Evolutionary conservation across 2,797 vertebrate species (phyloP).

Genomic region (Sparidentex hasta): DNA sequence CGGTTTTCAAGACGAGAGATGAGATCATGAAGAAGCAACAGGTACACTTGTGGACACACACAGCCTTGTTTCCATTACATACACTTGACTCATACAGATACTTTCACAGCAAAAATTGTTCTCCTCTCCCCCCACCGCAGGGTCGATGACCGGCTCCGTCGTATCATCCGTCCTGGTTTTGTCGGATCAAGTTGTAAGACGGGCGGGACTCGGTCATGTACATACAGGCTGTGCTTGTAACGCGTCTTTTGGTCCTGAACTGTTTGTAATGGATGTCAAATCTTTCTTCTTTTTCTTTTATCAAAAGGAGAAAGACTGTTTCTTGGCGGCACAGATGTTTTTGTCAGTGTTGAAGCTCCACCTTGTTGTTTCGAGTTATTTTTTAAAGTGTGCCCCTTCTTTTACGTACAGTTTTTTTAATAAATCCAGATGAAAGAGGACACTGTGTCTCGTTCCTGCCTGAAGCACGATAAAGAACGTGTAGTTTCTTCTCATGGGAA

Average conservation of each 20-base stretch:
- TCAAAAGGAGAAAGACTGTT: background rate
- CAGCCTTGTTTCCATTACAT: background rate
- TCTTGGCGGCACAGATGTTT: background rate
- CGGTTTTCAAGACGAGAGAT: constrained; percentile 91
- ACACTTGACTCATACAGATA: background rate
- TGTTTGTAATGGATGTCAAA: background rate
- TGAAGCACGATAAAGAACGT: constrained; percentile 47
- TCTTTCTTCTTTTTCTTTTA: background rate
- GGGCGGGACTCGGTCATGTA: background rate
- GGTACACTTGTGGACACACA: constrained; percentile 54
- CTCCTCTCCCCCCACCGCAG: constrained; percentile 51
- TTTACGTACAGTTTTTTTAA: constrained; percentile 25
- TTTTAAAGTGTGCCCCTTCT: background rate
- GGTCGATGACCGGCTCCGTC: constrained; percentile 50
- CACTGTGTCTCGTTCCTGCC: background rate
- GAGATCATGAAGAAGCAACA: constrained; percentile 90
- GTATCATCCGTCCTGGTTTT: background rate
- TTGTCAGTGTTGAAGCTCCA: background rate
- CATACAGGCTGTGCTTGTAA: constrained; percentile 8
- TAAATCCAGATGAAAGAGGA: background rate
- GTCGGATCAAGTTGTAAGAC: background rate
- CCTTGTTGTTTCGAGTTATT: background rate
- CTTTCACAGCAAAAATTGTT: background rate
- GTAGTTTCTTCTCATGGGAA: background rate
- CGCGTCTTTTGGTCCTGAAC: background rate